Percentiles rank a stretch among this genome's conserved stretches.
phyloP scores from a whole-genome alignment of 2,888 invertebrate species.

The Phalera bucephala region DNA sequence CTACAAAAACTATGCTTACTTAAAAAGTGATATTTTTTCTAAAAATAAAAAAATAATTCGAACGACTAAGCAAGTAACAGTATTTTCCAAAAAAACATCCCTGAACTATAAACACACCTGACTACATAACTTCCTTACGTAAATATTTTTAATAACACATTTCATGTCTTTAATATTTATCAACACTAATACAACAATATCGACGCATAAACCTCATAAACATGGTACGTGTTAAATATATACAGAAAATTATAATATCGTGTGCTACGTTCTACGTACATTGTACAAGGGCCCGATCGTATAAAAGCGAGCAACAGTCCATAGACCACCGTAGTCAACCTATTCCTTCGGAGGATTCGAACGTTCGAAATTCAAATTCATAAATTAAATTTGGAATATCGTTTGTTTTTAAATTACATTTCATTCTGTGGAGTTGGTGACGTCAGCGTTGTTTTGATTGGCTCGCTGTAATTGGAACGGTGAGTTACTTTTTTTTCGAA shows the following conservation, averaged over 20 bases:
- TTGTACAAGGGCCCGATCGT: conserved; percentile 38
- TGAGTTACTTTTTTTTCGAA: conserved; percentile 14
- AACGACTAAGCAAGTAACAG: too few relatives aligned
- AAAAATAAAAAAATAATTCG: too few relatives aligned
- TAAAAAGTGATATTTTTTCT: too few relatives aligned
- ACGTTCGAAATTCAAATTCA: conserved; percentile 23
- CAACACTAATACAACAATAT: too few relatives aligned
- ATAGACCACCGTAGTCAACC: conserved; percentile 44
- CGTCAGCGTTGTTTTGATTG: conserved; percentile 23
- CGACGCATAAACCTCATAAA: conserved; percentile 4
- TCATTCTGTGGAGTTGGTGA: conserved; percentile 30
- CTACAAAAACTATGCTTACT: too few relatives aligned
- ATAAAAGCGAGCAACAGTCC: conserved; percentile 39
- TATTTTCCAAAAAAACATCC: too few relatives aligned
- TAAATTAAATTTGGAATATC: conserved; percentile 8
- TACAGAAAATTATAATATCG: conserved; percentile 9
- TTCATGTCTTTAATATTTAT: too few relatives aligned
- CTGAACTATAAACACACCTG: too few relatives aligned
- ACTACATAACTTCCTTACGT: too few relatives aligned
- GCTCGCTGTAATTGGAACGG: conserved; percentile 21
- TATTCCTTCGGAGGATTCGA: conserved; percentile 35
- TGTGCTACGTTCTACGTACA: conserved; percentile 21
- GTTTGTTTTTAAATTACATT: conserved; percentile 31
- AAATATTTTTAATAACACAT: too few relatives aligned
- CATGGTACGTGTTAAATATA: conserved; percentile 5